Percentiles rank a stretch among this genome's conserved stretches.
Conservation (phyloP, 2,797 vertebrate species). For the Poecilia velifera region DNA sequence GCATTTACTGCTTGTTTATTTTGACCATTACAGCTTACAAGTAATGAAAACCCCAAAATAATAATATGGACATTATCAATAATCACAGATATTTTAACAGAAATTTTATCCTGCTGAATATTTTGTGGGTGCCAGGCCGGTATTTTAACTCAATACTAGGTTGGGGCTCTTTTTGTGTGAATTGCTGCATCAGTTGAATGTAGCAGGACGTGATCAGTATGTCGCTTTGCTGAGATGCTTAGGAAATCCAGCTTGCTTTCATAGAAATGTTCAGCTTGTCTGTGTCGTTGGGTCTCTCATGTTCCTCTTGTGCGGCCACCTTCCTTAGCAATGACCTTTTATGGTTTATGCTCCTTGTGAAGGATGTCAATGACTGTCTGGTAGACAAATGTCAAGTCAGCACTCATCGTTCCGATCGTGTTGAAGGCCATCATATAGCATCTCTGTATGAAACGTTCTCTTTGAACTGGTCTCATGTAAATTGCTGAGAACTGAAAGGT, state of each 20-base stretch:
- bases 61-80: not conserved
- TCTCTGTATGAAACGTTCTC: not conserved
- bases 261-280: not conserved
- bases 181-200: not conserved
- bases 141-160: not conserved
- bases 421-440: not conserved
- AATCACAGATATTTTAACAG: not conserved
- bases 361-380: not conserved
- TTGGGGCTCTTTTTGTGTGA: not conserved
- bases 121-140: not conserved
- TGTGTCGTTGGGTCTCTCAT: not conserved
- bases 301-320: not conserved
- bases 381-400: not conserved
- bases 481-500: not conserved
- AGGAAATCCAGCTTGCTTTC: not conserved
- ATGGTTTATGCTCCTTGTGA: not conserved
- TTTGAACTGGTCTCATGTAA: not conserved
- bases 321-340: not conserved
- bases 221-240: not conserved
- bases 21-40: not conserved
- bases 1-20: not conserved
- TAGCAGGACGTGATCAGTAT: not conserved
- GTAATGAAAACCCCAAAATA: not conserved
- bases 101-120: not conserved
- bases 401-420: not conserved